Percentiles rank a stretch among this genome's conserved stretches.
phyloP scores from a whole-genome alignment of 2,888 invertebrate genomes.

The Panzeria rudis region DNA sequence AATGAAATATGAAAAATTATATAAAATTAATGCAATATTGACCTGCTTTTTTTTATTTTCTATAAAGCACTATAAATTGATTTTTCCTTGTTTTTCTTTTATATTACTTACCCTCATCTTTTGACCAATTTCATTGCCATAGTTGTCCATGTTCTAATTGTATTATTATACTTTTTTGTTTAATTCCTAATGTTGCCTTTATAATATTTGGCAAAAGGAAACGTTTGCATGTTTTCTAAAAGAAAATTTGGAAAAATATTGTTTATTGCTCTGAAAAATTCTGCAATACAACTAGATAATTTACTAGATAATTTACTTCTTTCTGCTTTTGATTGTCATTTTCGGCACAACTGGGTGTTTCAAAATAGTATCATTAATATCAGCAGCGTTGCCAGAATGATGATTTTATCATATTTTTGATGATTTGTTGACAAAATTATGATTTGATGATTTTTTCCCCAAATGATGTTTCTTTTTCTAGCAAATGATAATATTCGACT shows the following conservation, averaged over 20 bases:
- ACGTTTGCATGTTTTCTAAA: slow-evolving; percentile 22
- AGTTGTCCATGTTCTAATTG: slow-evolving; percentile 87
- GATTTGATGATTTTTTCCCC: too few species aligned
- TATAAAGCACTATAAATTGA: slow-evolving; percentile 52
- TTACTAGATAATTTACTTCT: slow-evolving; percentile 5
- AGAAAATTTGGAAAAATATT: slow-evolving; percentile 16
- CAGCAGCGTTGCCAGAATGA: too few species aligned
- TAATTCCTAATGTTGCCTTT: neutral
- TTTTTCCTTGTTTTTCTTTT: slow-evolving; percentile 48
- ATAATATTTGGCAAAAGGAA: neutral
- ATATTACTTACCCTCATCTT: slow-evolving; percentile 90
- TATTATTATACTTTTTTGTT: slow-evolving; percentile 2
- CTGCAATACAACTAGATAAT: slow-evolving; percentile 35
- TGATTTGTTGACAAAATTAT: too few species aligned
- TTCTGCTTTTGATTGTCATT: slow-evolving; percentile 34
- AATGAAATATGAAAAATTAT: slow-evolving; percentile 69
- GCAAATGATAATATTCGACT: too few species aligned
- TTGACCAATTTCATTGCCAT: slow-evolving; percentile 93
- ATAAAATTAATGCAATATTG: slow-evolving; percentile 48
- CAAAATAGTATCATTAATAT: neutral
- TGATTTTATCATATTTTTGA: too few species aligned
- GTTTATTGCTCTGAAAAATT: slow-evolving; percentile 47
- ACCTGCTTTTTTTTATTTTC: slow-evolving; percentile 41
- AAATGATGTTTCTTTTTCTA: too few species aligned
- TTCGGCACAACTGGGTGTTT: neutral